Conservation (phyloP, 2,888 invertebrate genomes). For the Dicranocentrus wangi region DNA sequence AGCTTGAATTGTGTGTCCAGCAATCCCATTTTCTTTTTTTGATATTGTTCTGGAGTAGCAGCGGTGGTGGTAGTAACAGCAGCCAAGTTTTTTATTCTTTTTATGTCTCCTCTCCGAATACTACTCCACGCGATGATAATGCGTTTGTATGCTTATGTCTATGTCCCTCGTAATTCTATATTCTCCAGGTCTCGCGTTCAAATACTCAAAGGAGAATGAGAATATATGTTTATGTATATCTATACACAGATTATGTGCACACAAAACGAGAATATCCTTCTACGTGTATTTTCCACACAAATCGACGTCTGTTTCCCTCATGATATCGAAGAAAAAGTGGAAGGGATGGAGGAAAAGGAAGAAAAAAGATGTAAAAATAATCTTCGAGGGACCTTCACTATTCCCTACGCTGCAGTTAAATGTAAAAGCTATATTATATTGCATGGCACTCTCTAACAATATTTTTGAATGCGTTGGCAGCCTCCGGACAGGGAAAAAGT, state of each 20-base stretch:
- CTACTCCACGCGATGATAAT: conserved; percentile 52
- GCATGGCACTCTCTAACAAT: conserved; percentile 48
- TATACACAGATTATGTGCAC: conserved; percentile 33
- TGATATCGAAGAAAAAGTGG: conserved; percentile 61
- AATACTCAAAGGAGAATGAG: conserved; percentile 27
- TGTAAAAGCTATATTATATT: conserved; percentile 64
- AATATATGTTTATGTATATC: conserved; percentile 42
- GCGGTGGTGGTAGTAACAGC: neutral
- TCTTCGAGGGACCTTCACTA: conserved; percentile 72
- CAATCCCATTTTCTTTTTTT: conserved; percentile 41
- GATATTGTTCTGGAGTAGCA: conserved; percentile 19
- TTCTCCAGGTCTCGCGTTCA: conserved; percentile 51
- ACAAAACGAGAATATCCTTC: conserved; percentile 26
- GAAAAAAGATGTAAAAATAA: conserved; percentile 72
- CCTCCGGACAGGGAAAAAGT: conserved; percentile 50
- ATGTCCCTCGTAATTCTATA: conserved; percentile 57
- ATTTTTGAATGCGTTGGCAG: conserved; percentile 61
- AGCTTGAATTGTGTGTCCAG: conserved; percentile 31
- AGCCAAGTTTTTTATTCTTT: conserved; percentile 56
- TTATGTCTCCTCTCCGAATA: conserved; percentile 38
- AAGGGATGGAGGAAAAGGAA: conserved; percentile 41
- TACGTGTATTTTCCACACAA: conserved; percentile 53
- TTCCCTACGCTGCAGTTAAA: conserved; percentile 73
- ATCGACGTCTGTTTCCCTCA: conserved; percentile 59
- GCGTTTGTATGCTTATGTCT: conserved; percentile 52